These are phyloP conservation scores for Acrobasis repandana DNA, from an alignment of 2,888 invertebrate species.

Conservation along the genomic window DNA sequence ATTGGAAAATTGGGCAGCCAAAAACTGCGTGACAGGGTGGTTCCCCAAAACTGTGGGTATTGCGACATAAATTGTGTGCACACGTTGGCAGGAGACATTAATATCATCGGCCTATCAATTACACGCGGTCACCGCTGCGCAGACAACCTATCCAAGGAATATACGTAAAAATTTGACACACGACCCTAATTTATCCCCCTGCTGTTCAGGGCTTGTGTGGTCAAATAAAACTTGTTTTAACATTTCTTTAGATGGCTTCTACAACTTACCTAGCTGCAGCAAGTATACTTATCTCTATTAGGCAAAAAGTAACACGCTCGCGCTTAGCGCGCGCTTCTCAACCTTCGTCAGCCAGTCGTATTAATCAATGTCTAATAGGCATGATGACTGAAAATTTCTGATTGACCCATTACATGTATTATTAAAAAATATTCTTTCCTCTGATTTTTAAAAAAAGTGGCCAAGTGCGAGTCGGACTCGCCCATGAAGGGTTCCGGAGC, in stretches of 20 bases:
- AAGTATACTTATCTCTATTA: too few relatives aligned
- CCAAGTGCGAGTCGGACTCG: neutral
- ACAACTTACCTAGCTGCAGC: too few relatives aligned
- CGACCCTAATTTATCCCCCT: conserved; percentile 50
- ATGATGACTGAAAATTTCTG: too few relatives aligned
- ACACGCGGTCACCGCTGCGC: conserved; percentile 62
- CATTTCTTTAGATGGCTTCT: too few relatives aligned
- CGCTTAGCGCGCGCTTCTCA: too few relatives aligned
- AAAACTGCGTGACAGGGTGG: conserved; percentile 29
- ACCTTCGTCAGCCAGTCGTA: too few relatives aligned
- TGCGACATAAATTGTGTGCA: conserved; percentile 70
- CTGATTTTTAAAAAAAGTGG: too few relatives aligned
- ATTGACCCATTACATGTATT: too few relatives aligned
- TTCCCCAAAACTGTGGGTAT: conserved; percentile 44
- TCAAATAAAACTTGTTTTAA: neutral
- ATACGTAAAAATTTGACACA: conserved; percentile 63
- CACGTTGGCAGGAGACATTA: conserved; percentile 64
- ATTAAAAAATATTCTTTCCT: too few relatives aligned
- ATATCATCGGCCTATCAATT: conserved; percentile 77
- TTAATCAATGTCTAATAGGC: too few relatives aligned
- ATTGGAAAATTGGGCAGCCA: conserved; percentile 18
- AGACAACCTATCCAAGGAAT: conserved; percentile 62
- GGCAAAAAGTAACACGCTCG: too few relatives aligned
- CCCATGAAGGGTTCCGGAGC: too few relatives aligned
- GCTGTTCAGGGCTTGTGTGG: conserved; percentile 43